These are phyloP conservation scores for Ectropis grisescens DNA, from an alignment of 1,140 invertebrate genomes.

Conservation along the genomic window DNA sequence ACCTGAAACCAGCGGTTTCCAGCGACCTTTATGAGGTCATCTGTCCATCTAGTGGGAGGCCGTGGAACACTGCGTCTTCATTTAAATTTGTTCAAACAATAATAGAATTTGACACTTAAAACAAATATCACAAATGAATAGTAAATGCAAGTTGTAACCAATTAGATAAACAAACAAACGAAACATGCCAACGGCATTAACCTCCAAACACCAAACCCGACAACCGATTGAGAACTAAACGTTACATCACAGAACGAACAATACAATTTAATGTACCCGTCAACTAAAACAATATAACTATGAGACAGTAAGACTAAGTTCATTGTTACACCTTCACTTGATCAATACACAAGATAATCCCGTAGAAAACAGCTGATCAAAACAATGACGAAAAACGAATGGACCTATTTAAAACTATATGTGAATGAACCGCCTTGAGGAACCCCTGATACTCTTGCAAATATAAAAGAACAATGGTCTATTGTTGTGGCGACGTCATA, in stretches of 20 bases:
- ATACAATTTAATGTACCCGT: conserved; percentile 18
- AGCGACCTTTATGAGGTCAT: too few relatives aligned
- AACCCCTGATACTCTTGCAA: conserved; percentile 47
- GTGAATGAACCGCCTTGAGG: conserved; percentile 60
- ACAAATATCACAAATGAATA: too few relatives aligned
- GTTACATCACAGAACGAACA: conserved; percentile 4
- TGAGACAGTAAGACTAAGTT: conserved; percentile 38
- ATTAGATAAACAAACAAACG: too few relatives aligned
- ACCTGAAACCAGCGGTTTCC: too few relatives aligned
- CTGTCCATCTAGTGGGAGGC: too few relatives aligned
- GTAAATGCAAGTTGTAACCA: too few relatives aligned
- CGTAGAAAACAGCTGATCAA: conserved; percentile 47
- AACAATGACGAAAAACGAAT: conserved; percentile 53
- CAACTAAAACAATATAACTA: conserved; percentile 22
- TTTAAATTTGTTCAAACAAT: too few relatives aligned
- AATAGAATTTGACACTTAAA: too few relatives aligned
- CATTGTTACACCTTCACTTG: conserved; percentile 33
- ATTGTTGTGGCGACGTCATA: conserved; percentile 59
- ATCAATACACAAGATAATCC: conserved; percentile 42
- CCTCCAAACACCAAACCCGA: too few relatives aligned
- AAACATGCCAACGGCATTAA: too few relatives aligned
- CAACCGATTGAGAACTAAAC: too few relatives aligned
- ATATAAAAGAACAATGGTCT: conserved; percentile 62
- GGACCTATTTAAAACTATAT: conserved; percentile 29
- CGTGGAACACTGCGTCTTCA: too few relatives aligned